These are phyloP conservation scores for Herpailurus yagouaroundi DNA, from an alignment of 2,113 vertebrate genomes.

Conservation along the genomic window DNA sequence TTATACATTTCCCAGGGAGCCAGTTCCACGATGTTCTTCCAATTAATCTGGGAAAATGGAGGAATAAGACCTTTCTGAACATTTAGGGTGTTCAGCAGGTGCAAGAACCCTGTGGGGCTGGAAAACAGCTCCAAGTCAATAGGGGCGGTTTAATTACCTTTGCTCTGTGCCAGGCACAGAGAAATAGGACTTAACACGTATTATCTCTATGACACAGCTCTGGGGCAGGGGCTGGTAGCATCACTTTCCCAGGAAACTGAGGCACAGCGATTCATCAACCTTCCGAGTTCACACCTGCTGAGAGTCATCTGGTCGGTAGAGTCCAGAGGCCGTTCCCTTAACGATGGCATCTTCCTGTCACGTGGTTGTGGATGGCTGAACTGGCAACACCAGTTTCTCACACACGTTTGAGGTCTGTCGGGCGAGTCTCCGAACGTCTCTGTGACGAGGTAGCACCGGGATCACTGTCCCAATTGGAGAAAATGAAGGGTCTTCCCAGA, in stretches of 20 bases:
- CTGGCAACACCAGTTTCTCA: neutral
- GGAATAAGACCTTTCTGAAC: neutral
- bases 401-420: rapidly evolving
- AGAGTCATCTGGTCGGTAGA: neutral
- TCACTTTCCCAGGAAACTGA: neutral
- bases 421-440: neutral
- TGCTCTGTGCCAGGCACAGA: neutral
- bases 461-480: neutral
- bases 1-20: neutral
- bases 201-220: neutral
- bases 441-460: no score
- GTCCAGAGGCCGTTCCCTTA: neutral
- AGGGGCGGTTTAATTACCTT: neutral
- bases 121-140: neutral
- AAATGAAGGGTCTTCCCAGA: neutral
- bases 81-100: neutral
- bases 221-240: neutral
- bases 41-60: neutral
- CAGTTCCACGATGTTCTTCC: neutral
- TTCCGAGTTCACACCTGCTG: neutral
- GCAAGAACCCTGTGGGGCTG: neutral
- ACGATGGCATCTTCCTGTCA: neutral
- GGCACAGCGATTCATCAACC: neutral
- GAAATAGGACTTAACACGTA: neutral
- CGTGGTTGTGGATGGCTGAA: rapidly evolving